Base-by-base conservation (phyloP, 2,888 invertebrate genomes). In the Plagodis dolabraria region DNA sequence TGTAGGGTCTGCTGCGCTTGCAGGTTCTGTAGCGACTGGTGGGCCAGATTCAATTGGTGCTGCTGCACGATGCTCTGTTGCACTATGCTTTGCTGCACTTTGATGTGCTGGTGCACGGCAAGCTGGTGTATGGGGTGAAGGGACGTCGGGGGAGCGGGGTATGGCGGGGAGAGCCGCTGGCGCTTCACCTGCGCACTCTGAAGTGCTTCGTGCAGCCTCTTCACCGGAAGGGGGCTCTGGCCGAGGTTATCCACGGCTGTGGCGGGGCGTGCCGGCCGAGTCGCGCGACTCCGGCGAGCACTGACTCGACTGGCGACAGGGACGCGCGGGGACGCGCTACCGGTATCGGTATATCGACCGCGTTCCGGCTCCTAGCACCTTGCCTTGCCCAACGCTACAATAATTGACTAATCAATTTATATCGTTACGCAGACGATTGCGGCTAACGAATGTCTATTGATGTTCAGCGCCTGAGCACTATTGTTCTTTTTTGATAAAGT, bases 171-270 rank as follows among this genome's bases (percentile, higher is more conserved):
- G 87, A 94, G 93, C 87, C 93, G 93, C 93, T 94, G 94, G 79
- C 94, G 93, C 93, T 94, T 93, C 87, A 93, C 93, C 87, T 92
- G 93, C 80, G 93, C 92, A 88, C 92, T 89, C 88, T 92, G 93
- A 83, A 93, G 93, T 89, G 93, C 93, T 89, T 92, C 93, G 92
- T 93, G 93, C 93, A 93, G 93, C 93, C 92, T 89, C 92, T 93
- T 93, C 89, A 92, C 93, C 87, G 92, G 92, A 75, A 91, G 89
- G 82, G 90, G 91, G 86, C 90, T 91, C 83, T 90, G 90, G 89
- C 92, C 92, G 91, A 90, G 89, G 89, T 92, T 92, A 89, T 92
- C 92, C 93, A 93, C 93, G 93, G 91, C 92, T 89, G 83, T 87
- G 85, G 87, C 89, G 81, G 86, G 89, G 92, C 90, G 92, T 85